Evolutionary conservation across 2,888 invertebrate species (phyloP).

Genomic region (Lymantria monacha): DNA sequence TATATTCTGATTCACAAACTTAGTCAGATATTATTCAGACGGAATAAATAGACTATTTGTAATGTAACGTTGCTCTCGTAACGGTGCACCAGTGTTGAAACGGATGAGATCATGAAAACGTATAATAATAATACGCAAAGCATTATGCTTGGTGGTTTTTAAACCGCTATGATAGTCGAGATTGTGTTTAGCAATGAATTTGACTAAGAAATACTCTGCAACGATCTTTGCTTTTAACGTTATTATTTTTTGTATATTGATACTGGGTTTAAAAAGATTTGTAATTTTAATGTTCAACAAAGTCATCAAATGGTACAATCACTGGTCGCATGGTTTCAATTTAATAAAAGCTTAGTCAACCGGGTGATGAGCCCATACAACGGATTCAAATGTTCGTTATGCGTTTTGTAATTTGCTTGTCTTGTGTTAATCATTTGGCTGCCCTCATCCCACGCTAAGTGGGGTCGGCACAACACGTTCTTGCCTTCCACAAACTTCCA

Average conservation of each 20-base stretch:
- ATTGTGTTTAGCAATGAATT: not conserved
- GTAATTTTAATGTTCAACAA: too few species aligned
- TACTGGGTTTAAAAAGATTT: not conserved
- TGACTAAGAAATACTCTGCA: not conserved
- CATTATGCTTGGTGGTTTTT: not conserved
- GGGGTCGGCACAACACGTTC: too few species aligned
- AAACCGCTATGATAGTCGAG: not conserved
- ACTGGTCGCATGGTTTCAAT: too few species aligned
- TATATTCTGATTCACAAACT: conserved; percentile 8
- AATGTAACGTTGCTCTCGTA: conserved; percentile 3
- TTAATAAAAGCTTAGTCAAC: too few species aligned
- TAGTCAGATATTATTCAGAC: conserved; percentile 17
- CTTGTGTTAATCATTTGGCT: too few species aligned
- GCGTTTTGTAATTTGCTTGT: too few species aligned
- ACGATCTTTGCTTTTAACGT: not conserved
- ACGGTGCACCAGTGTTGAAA: not conserved
- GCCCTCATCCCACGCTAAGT: too few species aligned
- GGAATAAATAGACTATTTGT: conserved; percentile 22
- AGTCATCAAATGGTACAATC: too few species aligned
- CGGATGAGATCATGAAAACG: not conserved
- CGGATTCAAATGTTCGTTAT: too few species aligned
- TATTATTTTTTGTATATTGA: not conserved
- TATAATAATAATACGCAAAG: conserved; percentile 1
- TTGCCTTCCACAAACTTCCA: too few species aligned
- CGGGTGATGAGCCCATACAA: too few species aligned